Base-by-base conservation (phyloP, 2,797 vertebrate genomes). In the Emydoidea blandingii region DNA sequence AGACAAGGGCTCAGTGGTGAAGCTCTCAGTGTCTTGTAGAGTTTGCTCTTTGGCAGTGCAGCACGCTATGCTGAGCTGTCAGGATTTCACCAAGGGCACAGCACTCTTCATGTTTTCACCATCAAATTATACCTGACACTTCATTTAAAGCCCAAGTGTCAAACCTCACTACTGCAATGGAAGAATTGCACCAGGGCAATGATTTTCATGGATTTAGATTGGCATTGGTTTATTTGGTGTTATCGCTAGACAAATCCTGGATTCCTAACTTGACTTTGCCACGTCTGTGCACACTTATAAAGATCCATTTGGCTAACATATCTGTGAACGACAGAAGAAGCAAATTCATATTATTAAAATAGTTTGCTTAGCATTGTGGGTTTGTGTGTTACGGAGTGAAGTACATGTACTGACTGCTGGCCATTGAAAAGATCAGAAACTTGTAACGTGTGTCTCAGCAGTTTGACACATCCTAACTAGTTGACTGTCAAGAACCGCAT, bases 41-140 rank as follows among this genome's bases (percentile, higher is more conserved):
- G 57, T 86, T 93, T 90, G 79, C 88, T 93, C 90, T 88, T 94
- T 87, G 86, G 79, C 91, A 85, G 15, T 91, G 65, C 50, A 52
- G 31, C 12, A 85, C 85, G 5, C 93, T 37, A 3, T 86, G 89
- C 0, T 85, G 86, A 90, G 37, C 89, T 93, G 90, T 85, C 96
- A 92, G 1, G 89, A 91, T 68, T 89, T 88, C 91, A 96, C 90
- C 93, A 91, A 88, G 92, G 91, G 80, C 90, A 65, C 1, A 57
- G 23, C 37, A 8, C 68, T 49, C 72, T 88, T 92, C 90, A 21
- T 34, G 53, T 82, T 92, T 85, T 83, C 84, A n/a, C 86, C 19
- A 1, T 81, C 94, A 74, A 90, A 94, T 97, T 62, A 21, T 23
- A 59, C 4, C 83, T 95, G 94, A 82, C 94, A 81, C 72, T 88